phyloP scores from a whole-genome alignment of 2,888 invertebrate species.

The Plemyria rubiginata region DNA sequence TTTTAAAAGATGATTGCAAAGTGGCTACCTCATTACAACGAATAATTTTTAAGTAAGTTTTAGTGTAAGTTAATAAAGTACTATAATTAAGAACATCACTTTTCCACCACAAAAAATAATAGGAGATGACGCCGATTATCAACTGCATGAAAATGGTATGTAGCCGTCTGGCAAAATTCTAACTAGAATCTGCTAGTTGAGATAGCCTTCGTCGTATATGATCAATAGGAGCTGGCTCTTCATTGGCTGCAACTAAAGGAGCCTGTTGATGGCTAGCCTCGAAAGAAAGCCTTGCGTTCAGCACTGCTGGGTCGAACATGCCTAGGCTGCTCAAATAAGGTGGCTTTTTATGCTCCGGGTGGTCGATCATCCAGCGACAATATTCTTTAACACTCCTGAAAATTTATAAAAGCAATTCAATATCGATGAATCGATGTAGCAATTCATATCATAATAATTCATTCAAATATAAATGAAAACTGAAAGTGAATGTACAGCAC shows the following conservation, averaged over 20 bases:
- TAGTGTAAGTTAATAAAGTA: neutral
- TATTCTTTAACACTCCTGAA: slow-evolving; percentile 85
- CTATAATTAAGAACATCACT: neutral
- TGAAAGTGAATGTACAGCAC: neutral
- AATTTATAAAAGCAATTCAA: slow-evolving; percentile 13
- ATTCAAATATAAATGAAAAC: neutral
- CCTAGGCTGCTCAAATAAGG: slow-evolving; percentile 82
- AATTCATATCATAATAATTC: too few species aligned
- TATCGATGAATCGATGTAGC: too few species aligned
- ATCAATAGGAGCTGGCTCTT: slow-evolving; percentile 61
- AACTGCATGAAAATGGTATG: neutral
- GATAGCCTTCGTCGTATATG: slow-evolving; percentile 66
- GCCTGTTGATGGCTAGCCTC: slow-evolving; percentile 55
- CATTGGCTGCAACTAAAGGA: slow-evolving; percentile 41
- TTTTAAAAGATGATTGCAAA: too few species aligned
- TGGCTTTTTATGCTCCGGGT: slow-evolving; percentile 81
- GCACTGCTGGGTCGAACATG: slow-evolving; percentile 75
- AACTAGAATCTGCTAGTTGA: slow-evolving; percentile 57
- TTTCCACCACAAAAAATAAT: neutral
- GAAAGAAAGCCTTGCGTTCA: slow-evolving; percentile 67
- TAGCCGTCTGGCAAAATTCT: slow-evolving; percentile 1
- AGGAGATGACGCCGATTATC: too few species aligned
- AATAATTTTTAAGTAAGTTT: too few species aligned
- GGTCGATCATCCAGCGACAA: slow-evolving; percentile 83
- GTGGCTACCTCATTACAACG: too few species aligned